A percentile compares a stretch with the other conserved stretches of the same genome.
Conservation (phyloP, 1,140 invertebrate species). For the Spodoptera frugiperda region DNA sequence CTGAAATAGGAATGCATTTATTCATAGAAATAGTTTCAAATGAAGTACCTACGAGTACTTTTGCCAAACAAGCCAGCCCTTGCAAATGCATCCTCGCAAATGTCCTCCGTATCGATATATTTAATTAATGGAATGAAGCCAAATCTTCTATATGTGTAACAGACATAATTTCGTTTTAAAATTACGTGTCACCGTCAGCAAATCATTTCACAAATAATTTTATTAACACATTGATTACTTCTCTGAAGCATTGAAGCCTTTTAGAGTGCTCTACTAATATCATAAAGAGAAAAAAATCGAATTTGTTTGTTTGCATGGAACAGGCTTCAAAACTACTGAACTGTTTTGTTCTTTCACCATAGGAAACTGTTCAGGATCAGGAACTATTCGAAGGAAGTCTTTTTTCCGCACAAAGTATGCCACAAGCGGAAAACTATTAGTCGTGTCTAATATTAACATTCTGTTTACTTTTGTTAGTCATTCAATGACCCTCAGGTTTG, state of each 20-base stretch:
- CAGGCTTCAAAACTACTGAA: too few species aligned
- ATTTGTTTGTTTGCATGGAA: too few species aligned
- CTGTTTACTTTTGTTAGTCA: not conserved
- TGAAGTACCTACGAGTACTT: constrained; percentile 15
- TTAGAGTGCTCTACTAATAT: too few species aligned
- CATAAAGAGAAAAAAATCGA: too few species aligned
- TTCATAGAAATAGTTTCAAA: constrained; percentile 30
- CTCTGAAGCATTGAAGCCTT: constrained; percentile 1
- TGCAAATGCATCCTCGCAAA: constrained; percentile 38
- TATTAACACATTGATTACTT: not conserved
- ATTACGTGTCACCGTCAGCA: not conserved
- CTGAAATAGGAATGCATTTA: not conserved
- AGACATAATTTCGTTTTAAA: not conserved
- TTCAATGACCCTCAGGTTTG: not conserved
- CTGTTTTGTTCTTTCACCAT: too few species aligned
- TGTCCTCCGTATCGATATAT: constrained; percentile 39
- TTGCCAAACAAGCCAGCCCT: constrained; percentile 23
- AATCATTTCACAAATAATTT: not conserved
- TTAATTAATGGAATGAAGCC: constrained; percentile 41
- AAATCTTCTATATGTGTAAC: not conserved
- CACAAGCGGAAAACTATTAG: not conserved
- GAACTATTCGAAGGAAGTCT: too few species aligned
- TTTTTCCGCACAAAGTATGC: too few species aligned
- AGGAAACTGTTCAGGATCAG: too few species aligned
- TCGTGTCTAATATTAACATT: constrained; percentile 5